Evolutionary conservation across 2,797 vertebrate species (phyloP).

Genomic region (Intellagama lesueurii): DNA sequence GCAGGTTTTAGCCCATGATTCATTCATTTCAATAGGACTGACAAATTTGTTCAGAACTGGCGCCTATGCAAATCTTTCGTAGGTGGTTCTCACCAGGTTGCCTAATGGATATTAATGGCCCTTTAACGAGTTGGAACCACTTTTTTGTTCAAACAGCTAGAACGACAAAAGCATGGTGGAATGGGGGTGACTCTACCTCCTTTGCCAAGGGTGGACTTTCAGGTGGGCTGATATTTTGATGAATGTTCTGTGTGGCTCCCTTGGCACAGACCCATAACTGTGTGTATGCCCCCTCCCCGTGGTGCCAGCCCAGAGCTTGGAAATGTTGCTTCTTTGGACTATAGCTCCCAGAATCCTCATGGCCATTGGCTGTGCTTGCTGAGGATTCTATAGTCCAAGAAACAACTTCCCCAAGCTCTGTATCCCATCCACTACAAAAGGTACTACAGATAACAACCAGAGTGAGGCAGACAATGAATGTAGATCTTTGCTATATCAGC

Average conservation of each 20-base stretch:
- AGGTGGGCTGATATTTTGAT: background rate
- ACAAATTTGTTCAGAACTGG: constrained; percentile 15
- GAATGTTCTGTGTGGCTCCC: too few species aligned
- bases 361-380: background rate
- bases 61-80: background rate
- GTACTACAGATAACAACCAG: too few species aligned
- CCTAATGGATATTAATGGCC: constrained; percentile 23
- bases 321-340: too few species aligned
- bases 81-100: constrained; percentile 10
- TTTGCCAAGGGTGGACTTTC: background rate
- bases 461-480: too few species aligned
- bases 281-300: too few species aligned
- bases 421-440: background rate
- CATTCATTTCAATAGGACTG: constrained; percentile 29
- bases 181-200: background rate
- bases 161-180: background rate
- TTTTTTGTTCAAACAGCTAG: background rate
- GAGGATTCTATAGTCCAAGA: background rate
- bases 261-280: background rate
- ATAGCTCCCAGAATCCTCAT: background rate
- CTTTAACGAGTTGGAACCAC: background rate
- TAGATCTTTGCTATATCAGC: background rate
- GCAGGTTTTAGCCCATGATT: constrained; percentile 45
- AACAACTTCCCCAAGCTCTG: background rate
- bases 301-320: too few species aligned